phyloP scores from a whole-genome alignment of 1,140 invertebrate genomes.

The Atta cephalotes region DNA sequence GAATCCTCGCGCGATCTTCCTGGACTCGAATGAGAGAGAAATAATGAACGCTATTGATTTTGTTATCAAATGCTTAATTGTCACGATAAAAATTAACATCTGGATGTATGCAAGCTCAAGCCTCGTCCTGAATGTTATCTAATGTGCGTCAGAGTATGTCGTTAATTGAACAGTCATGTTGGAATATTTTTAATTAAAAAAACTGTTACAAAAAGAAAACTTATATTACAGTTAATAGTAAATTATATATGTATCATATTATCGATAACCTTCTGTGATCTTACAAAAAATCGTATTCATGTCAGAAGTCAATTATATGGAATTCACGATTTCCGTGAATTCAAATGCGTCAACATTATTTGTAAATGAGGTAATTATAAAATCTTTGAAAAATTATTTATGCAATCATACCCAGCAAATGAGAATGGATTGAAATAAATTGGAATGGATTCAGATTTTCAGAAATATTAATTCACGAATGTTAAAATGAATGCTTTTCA shows the following conservation, averaged over 20 bases:
- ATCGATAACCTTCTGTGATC: neutral
- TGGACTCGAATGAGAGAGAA: neutral
- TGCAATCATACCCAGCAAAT: neutral
- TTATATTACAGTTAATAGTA: neutral
- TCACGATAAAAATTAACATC: constrained; percentile 10
- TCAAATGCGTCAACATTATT: neutral
- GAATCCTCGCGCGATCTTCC: neutral
- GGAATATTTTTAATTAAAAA: neutral
- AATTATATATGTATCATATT: neutral
- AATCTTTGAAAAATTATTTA: neutral
- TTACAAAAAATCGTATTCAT: neutral
- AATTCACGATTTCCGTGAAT: neutral
- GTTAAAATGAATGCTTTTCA: too few species aligned
- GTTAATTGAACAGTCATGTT: neutral
- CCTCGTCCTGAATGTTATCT: neutral
- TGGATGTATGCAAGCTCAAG: neutral
- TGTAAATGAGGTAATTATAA: neutral
- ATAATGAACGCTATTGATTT: constrained; percentile 21
- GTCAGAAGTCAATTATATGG: neutral
- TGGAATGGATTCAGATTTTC: too few species aligned
- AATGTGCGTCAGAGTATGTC: neutral
- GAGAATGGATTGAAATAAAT: too few species aligned
- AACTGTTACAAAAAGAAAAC: neutral
- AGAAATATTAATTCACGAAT: too few species aligned
- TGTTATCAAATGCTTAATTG: constrained; percentile 17